Evolutionary conservation across 2,888 invertebrate species (phyloP).

Genomic region (Trachelus tabidus): DNA sequence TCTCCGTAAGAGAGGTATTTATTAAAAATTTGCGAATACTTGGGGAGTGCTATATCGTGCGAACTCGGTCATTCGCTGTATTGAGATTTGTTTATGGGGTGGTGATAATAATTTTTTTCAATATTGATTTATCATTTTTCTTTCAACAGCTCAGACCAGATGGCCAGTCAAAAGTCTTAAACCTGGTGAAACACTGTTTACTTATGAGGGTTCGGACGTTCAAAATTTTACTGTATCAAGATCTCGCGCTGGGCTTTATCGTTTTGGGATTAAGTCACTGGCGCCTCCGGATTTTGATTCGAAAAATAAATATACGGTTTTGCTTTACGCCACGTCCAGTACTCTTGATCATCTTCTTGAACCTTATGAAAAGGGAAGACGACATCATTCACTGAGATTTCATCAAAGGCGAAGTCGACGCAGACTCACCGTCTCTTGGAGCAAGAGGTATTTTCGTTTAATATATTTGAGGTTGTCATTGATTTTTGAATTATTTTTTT

Average conservation of each 20-base stretch:
- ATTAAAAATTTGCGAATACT: neutral
- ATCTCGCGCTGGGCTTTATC: slow-evolving; percentile 59
- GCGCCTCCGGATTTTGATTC: slow-evolving; percentile 22
- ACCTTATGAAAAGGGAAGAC: slow-evolving; percentile 42
- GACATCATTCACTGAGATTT: slow-evolving; percentile 53
- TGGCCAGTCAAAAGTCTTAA: slow-evolving; percentile 62
- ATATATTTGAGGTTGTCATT: neutral
- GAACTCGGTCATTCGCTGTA: no score
- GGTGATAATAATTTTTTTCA: neutral
- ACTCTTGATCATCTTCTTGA: slow-evolving; percentile 49
- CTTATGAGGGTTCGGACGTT: slow-evolving; percentile 59
- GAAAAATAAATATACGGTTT: slow-evolving; percentile 48
- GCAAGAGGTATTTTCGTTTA: slow-evolving; percentile 51
- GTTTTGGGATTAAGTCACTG: slow-evolving; percentile 60
- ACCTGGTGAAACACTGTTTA: slow-evolving; percentile 59
- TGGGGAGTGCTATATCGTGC: no score
- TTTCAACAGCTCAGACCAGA: slow-evolving; percentile 37
- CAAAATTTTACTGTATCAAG: slow-evolving; percentile 59
- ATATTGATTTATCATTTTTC: neutral
- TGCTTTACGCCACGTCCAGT: slow-evolving; percentile 60
- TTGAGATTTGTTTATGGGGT: neutral
- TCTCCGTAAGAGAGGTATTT: neutral
- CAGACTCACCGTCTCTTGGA: slow-evolving; percentile 62
- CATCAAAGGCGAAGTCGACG: slow-evolving; percentile 59
- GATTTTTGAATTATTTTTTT: neutral